A percentile compares a stretch with the other conserved stretches of the same genome.
Conservation (phyloP, 1,140 invertebrate species). For the Diabrotica undecimpunctata region DNA sequence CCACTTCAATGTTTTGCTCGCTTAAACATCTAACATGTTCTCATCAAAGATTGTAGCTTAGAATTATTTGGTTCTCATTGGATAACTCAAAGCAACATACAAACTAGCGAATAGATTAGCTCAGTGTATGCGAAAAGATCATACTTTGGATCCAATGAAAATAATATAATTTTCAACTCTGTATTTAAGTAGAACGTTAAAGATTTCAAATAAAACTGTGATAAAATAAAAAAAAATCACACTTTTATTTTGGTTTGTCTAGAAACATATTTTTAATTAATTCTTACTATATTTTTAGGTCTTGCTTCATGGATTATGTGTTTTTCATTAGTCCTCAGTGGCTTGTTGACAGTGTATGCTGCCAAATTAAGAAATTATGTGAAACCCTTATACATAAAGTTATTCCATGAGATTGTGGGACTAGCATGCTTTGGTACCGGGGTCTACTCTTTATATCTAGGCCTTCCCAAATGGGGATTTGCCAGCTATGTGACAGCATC, state of each 20-base stretch:
- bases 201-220: too few relatives aligned
- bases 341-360: constrained; percentile 27
- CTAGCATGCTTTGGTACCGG: constrained; percentile 32
- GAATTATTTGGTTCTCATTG: too few relatives aligned
- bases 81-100: too few relatives aligned
- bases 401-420: constrained; percentile 33
- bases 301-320: constrained; percentile 32
- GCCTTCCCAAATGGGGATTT: constrained; percentile 25
- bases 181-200: too few relatives aligned
- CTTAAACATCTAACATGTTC: too few relatives aligned
- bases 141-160: too few relatives aligned
- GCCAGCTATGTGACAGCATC: neutral
- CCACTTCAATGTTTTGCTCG: too few relatives aligned
- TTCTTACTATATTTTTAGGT: constrained; percentile 24
- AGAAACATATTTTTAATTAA: neutral
- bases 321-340: constrained; percentile 25
- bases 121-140: too few relatives aligned
- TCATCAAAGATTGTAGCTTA: too few relatives aligned
- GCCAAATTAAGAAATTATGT: constrained; percentile 20
- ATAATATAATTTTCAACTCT: too few relatives aligned
- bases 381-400: constrained; percentile 23
- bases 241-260: neutral
- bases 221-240: too few relatives aligned
- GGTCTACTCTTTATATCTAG: constrained; percentile 31
- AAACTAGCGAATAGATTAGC: too few relatives aligned